A percentile compares a stretch with the other conserved stretches of the same genome.
Conservation (phyloP, 2,888 invertebrate genomes). For the Argynnis bischoffii region DNA sequence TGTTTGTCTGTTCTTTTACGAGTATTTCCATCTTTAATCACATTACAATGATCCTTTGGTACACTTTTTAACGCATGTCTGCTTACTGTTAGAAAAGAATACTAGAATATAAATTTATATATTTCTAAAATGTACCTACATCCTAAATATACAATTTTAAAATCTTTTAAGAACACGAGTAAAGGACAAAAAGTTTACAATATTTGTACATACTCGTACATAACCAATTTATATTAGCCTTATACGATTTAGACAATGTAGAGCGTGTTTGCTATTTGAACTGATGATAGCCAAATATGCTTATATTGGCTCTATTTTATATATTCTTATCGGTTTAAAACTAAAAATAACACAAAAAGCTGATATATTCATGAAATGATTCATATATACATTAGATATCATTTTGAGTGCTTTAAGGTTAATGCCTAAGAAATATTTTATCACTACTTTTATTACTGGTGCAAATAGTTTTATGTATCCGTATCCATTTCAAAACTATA, state of each 20-base stretch:
- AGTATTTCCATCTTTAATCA: too few species aligned
- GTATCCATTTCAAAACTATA: slow-evolving; percentile 3
- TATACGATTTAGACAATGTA: slow-evolving; percentile 3
- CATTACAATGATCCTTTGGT: too few species aligned
- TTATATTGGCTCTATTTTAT: slow-evolving; percentile 22
- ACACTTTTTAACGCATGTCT: too few species aligned
- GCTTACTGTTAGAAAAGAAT: too few species aligned
- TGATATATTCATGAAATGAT: slow-evolving; percentile 18
- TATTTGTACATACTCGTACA: neutral
- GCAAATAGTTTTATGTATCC: slow-evolving; percentile 14
- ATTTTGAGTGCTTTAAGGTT: slow-evolving; percentile 24
- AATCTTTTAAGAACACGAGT: too few species aligned
- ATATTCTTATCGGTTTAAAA: slow-evolving; percentile 17
- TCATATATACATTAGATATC: slow-evolving; percentile 20
- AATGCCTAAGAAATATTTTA: slow-evolving; percentile 5
- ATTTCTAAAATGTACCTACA: too few species aligned
- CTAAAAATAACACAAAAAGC: slow-evolving; percentile 18
- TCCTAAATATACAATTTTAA: too few species aligned
- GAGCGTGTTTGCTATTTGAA: neutral
- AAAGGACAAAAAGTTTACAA: too few species aligned
- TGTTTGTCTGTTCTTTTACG: too few species aligned
- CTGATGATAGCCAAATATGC: slow-evolving; percentile 6
- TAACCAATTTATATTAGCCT: neutral
- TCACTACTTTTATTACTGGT: slow-evolving; percentile 13
- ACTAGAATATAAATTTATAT: too few species aligned